These are phyloP conservation scores for Corythornis cristatus DNA, from an alignment of 2,113 vertebrate genomes.

Conservation along the genomic window DNA sequence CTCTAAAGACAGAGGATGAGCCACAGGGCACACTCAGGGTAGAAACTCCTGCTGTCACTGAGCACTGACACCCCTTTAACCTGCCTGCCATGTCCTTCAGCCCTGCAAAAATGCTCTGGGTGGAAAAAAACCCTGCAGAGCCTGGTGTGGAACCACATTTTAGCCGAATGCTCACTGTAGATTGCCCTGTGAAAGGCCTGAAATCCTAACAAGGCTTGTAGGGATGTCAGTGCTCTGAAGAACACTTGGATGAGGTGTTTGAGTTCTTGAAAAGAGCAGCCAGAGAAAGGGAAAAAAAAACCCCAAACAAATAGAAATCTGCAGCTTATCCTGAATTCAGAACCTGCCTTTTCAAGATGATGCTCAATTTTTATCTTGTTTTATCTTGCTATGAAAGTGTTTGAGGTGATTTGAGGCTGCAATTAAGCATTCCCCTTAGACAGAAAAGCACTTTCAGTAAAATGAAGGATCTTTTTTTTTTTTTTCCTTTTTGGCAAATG, in stretches of 20 bases:
- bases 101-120: not conserved
- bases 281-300: not conserved
- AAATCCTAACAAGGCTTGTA: not conserved
- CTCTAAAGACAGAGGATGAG: conserved; percentile 37
- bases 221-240: not conserved
- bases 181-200: not conserved
- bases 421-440: conserved; percentile 74
- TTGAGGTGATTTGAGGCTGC: conserved; percentile 70
- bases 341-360: conserved; percentile 15
- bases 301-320: not conserved
- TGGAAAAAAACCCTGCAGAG: conserved; percentile 6
- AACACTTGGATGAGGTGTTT: not conserved
- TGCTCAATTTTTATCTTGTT: conserved; percentile 56
- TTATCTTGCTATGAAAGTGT: conserved; percentile 48
- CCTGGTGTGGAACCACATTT: not conserved
- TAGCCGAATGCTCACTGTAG: not conserved
- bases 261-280: not conserved
- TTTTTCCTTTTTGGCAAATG: conserved; percentile 50
- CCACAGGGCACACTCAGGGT: not conserved
- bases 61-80: conserved; percentile 16
- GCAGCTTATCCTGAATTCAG: conserved; percentile 36
- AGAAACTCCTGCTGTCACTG: not conserved
- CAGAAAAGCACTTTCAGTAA: conserved; percentile 69
- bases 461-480: conserved; percentile 63
- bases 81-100: not conserved